Evolutionary conservation across 2,888 invertebrate species (phyloP).

Genomic region (Clanis bilineata): DNA sequence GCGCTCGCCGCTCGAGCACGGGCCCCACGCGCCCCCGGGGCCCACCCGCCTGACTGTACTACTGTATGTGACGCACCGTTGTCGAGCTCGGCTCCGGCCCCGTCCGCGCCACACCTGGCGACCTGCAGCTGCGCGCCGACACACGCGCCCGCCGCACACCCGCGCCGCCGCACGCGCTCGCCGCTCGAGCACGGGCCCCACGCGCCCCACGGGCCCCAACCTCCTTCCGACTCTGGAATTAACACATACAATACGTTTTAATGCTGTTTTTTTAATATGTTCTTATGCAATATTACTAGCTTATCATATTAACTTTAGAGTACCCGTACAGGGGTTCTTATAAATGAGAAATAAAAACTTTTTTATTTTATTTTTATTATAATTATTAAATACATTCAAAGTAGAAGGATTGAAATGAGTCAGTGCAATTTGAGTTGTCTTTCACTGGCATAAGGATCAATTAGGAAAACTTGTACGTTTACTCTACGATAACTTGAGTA

Average conservation of each 20-base stretch:
- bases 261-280: neutral
- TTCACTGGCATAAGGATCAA: too few species aligned
- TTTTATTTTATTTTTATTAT: too few species aligned
- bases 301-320: too few species aligned
- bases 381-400: too few species aligned
- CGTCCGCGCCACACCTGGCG: conserved; percentile 82
- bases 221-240: conserved; percentile 63
- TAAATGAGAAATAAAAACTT: too few species aligned
- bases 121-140: conserved; percentile 86
- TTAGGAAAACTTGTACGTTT: too few species aligned
- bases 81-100: conserved; percentile 53
- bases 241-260: neutral
- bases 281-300: too few species aligned
- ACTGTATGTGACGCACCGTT: too few species aligned
- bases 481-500: too few species aligned
- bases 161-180: conserved; percentile 86
- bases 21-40: conserved; percentile 89
- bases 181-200: conserved; percentile 88
- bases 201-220: conserved; percentile 87
- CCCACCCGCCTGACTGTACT: conserved; percentile 83
- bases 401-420: too few species aligned
- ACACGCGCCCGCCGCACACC: conserved; percentile 85
- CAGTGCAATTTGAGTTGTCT: too few species aligned
- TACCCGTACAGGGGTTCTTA: too few species aligned
- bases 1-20: conserved; percentile 86